These are phyloP conservation scores for Cynaeus angustus DNA, from an alignment of 2,888 invertebrate species.

Conservation along the genomic window DNA sequence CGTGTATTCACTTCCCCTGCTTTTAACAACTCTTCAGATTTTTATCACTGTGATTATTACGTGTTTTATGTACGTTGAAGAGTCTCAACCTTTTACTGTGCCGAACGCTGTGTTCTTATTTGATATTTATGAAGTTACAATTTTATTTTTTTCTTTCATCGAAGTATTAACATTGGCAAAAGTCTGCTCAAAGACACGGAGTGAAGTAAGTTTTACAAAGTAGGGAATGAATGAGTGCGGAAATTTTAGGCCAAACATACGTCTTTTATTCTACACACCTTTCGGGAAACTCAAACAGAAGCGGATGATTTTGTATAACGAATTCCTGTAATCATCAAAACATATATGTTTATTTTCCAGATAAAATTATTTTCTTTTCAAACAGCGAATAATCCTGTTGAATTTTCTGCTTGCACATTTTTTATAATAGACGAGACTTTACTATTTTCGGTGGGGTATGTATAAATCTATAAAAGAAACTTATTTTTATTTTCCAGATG, in stretches of 20 bases:
- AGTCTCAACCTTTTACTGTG: constrained; percentile 16
- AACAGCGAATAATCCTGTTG: constrained; percentile 7
- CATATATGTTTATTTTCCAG: constrained; percentile 20
- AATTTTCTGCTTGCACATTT: constrained; percentile 24
- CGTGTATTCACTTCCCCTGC: constrained; percentile 11
- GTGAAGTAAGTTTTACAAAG: constrained; percentile 12
- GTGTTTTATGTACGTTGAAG: constrained; percentile 18
- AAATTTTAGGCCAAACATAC: constrained; percentile 28
- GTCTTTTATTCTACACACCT: constrained; percentile 13
- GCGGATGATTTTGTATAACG: constrained; percentile 13
- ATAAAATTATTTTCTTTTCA: constrained; percentile 32
- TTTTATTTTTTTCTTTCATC: not conserved
- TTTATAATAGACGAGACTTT: constrained; percentile 38
- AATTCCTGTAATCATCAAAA: too few relatives aligned
- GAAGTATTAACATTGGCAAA: constrained; percentile 6
- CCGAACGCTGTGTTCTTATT: constrained; percentile 8
- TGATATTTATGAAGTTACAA: not conserved
- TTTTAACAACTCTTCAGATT: constrained; percentile 24
- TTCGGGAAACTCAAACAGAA: constrained; percentile 6
- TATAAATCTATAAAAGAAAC: constrained; percentile 9
- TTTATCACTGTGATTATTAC: constrained; percentile 22
- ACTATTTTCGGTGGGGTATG: constrained; percentile 18
- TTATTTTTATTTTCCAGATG: constrained; percentile 26
- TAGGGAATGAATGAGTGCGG: too few relatives aligned
- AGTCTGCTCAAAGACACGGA: constrained; percentile 2